Evolutionary conservation across 2,888 invertebrate species (phyloP), one percentile per base, ranked within the genome.

Genomic region (Harpalus rubripes): DNA sequence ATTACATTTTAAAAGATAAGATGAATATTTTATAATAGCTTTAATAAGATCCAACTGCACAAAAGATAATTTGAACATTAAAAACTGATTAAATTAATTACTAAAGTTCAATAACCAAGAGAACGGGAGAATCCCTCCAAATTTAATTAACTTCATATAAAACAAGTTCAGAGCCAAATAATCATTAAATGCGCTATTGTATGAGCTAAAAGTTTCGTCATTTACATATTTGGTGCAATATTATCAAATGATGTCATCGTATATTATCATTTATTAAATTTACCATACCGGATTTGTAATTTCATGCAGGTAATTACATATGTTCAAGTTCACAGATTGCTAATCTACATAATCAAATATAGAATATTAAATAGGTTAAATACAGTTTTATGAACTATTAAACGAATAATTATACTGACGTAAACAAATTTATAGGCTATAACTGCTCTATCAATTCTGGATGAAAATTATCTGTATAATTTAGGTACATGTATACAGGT

Each of bases 261-360:
- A 12, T 63, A 63, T 63, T 52, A 52, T 32, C 22, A 22, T 63
- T 63, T 18, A 26, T 63, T 22, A 26, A 18, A 63, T 26, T 26
- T 59, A 0, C 18, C 15, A 15, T 26, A 22, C 22, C 63, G 22
- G 63, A 63, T 63, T 63, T 26, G 63, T 63, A 63, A 22, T 63
- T 63, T 22, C 22, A 22, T 63, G 22, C 5, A 12, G 63, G 22
- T 63, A 0, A 26, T 63, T 59, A 59, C 18, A 8, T 63, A 63
- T 18, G 26, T 12, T 16, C 26, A 26, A 63, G 63, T 63, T 22
- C 26, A 63, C 22, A 63, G 22, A 63, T 22, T 63, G 22, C 22
- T 63, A 63, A 22, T 56, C 59, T 63, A 26, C 63, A 63, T 63
- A 63, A 22, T 18, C 18, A 63, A 63, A 63, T 63, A 10, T 26